Percentiles rank a stretch among this genome's conserved stretches.
Conservation (phyloP, 1,140 invertebrate genomes). For the Harlomillsia oculata region DNA sequence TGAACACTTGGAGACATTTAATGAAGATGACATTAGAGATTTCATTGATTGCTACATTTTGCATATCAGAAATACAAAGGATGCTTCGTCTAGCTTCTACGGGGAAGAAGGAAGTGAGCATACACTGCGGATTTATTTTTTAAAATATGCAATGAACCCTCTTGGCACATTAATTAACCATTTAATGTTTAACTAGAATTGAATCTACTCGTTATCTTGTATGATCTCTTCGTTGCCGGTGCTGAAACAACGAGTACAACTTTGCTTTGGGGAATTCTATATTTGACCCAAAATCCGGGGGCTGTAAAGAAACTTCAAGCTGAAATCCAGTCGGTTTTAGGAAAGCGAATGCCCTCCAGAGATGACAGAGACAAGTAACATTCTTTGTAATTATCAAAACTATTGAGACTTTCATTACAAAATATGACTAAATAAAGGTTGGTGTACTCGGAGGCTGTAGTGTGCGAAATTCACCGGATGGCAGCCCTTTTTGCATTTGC, state of each 20-base stretch:
- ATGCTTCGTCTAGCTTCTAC: background rate
- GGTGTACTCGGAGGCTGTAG: constrained; percentile 66
- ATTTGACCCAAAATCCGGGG: constrained; percentile 36
- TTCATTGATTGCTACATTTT: constrained; percentile 76
- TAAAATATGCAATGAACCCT: background rate
- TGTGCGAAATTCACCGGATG: constrained; percentile 62
- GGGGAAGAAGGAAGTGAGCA: constrained; percentile 2
- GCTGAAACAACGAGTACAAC: constrained; percentile 36
- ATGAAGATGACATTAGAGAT: constrained; percentile 54
- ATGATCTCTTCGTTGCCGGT: constrained; percentile 1
- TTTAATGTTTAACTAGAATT: background rate
- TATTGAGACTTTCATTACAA: background rate
- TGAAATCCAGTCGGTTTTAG: constrained; percentile 39
- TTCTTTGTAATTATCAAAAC: background rate
- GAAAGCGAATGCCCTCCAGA: constrained; percentile 22
- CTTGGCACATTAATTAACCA: too few species aligned
- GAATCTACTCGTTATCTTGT: background rate
- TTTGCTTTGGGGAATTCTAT: constrained; percentile 37
- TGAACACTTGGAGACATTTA: constrained; percentile 59
- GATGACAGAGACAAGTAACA: background rate
- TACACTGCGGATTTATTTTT: background rate
- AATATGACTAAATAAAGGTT: constrained; percentile 48
- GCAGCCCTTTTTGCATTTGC: constrained; percentile 66
- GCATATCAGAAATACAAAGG: constrained; percentile 27
- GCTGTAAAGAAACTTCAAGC: constrained; percentile 37